These are phyloP conservation scores for Rhagonycha lutea DNA, from an alignment of 2,888 invertebrate genomes.

Conservation along the genomic window DNA sequence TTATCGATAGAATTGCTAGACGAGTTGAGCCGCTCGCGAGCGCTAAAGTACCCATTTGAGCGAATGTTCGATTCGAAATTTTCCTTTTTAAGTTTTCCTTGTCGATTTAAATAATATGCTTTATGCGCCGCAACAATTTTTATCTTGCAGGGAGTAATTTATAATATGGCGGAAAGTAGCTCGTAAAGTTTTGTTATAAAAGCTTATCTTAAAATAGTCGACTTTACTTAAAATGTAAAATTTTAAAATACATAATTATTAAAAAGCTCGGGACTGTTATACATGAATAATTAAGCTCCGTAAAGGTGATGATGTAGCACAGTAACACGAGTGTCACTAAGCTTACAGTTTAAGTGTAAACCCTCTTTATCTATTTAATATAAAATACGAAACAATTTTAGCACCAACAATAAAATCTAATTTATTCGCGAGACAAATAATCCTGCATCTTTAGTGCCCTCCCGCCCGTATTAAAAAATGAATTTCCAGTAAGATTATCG, in stretches of 20 bases:
- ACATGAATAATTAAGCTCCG: background rate
- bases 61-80: background rate
- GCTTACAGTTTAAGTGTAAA: conserved; percentile 31
- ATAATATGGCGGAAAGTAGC: background rate
- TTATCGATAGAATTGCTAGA: no score
- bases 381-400: background rate
- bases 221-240: background rate
- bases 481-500: conserved; percentile 13
- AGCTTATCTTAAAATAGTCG: background rate
- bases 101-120: background rate
- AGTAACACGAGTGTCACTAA: conserved; percentile 32
- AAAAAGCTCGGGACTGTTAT: background rate
- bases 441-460: background rate
- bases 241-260: background rate
- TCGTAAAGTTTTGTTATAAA: background rate
- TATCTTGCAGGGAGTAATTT: background rate
- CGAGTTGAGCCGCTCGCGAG: no score
- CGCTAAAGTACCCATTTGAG: background rate
- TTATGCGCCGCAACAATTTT: background rate
- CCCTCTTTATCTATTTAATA: background rate
- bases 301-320: background rate
- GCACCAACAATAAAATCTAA: background rate
- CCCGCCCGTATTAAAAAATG: background rate
- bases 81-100: background rate
- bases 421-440: background rate